phyloP scores from a whole-genome alignment of 1,140 invertebrate genomes.

The Cydia pomonella region DNA sequence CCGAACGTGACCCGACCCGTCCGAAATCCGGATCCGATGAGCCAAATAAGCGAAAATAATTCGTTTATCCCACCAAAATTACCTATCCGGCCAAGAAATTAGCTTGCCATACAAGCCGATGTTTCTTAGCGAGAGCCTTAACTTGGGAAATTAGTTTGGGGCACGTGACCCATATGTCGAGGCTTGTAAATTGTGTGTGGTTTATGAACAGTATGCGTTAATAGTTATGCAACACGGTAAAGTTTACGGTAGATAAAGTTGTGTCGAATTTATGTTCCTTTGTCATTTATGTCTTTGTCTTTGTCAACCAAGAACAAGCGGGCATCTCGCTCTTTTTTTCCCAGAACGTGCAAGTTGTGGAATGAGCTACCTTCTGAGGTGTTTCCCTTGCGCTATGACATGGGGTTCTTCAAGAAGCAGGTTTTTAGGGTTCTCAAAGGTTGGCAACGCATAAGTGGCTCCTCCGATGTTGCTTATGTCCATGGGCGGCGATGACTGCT shows the following conservation, averaged over 20 bases:
- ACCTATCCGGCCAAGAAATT: constrained; percentile 58
- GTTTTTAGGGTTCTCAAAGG: too few relatives aligned
- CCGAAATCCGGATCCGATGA: constrained; percentile 8
- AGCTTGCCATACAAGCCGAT: constrained; percentile 49
- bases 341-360: too few relatives aligned
- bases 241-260: background rate
- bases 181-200: background rate
- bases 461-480: too few relatives aligned
- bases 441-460: too few relatives aligned
- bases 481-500: too few relatives aligned
- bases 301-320: too few relatives aligned
- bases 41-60: constrained; percentile 57
- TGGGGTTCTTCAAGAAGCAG: too few relatives aligned
- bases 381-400: too few relatives aligned
- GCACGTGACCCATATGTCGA: constrained; percentile 1
- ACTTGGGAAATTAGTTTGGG: constrained; percentile 32
- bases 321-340: too few relatives aligned
- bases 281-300: too few relatives aligned
- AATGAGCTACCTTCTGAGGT: too few relatives aligned
- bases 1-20: constrained; percentile 18
- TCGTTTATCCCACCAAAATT: constrained; percentile 55
- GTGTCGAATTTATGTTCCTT: too few relatives aligned
- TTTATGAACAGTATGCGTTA: background rate
- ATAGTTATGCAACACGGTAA: background rate
- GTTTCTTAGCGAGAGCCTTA: constrained; percentile 35